Base-by-base conservation (phyloP, 2,888 invertebrate genomes). In the Eudasyphora cyanicolor region DNA sequence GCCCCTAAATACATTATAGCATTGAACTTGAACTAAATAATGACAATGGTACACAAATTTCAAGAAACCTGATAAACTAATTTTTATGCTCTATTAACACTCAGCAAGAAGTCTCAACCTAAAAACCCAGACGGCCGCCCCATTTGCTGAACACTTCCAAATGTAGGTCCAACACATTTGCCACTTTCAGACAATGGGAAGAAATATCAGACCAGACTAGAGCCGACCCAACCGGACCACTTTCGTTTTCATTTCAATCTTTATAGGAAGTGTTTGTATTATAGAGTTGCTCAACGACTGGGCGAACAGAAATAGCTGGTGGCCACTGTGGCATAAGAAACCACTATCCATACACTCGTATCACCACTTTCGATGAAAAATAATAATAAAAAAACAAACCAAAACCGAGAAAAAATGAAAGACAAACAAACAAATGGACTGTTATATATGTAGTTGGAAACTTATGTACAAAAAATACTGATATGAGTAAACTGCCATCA, bases 191-290 rank as follows among this genome's bases (percentile, higher is more conserved):
- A 4, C 19, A 35, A 35, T 10, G 10, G 35, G 6, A 7, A 10
- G n/a, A n/a, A n/a, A n/a, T n/a, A n/a, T n/a, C n/a, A 51, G 10
- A 51, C 19, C 51, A 51, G 45, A 14, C 45, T 3, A 45, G n/a
- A 4, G n/a, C n/a, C n/a, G n/a, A n/a, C n/a, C n/a, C n/a, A n/a
- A n/a, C 7, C 10, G 8, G 51, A 45, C 38, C 73, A 73, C 73
- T 73, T 73, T 73, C 73, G 51, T 27, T 73, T 60, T 73, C 73
- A 57, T 73, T 73, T 42, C 21, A 42, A 57, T 73, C 32, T 73
- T 57, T 73, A 60, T 73, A 73, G 73, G 73, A 73, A 73, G 42
- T 73, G 73, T 73, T 57, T 73, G 73, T 73, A 60, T 73, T 73
- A 73, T 73, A 73, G 73, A 73, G 73, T 73, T 73, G 57, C 57